Conservation (phyloP, 2,888 invertebrate species). For the Mesochorus sp. region DNA sequence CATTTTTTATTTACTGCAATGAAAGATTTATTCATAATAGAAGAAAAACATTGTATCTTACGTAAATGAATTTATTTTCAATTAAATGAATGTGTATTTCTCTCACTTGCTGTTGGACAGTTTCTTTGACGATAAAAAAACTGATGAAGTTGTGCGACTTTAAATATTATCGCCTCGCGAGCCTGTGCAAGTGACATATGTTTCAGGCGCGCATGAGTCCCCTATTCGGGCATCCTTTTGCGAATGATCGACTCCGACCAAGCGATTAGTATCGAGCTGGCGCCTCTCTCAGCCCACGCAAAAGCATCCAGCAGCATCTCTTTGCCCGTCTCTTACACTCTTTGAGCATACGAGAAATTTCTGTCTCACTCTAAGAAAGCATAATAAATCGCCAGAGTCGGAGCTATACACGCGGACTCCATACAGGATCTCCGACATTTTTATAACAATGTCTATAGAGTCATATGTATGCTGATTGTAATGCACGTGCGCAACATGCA, state of each 20-base stretch:
- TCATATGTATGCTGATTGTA: conserved; percentile 42
- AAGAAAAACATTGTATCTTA: neutral
- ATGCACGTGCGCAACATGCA: conserved; percentile 5
- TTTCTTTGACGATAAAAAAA: neutral
- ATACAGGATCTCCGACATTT: conserved; percentile 23
- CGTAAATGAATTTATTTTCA: neutral
- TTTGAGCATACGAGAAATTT: neutral
- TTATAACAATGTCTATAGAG: conserved; percentile 36
- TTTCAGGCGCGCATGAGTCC: conserved; percentile 23
- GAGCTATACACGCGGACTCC: conserved; percentile 28
- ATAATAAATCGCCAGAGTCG: conserved; percentile 51
- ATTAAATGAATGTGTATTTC: neutral
- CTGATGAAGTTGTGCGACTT: conserved; percentile 14
- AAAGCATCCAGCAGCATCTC: conserved; percentile 25
- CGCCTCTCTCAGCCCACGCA: conserved; percentile 63
- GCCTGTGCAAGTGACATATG: neutral
- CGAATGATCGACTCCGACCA: conserved; percentile 55
- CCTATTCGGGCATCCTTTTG: conserved; percentile 12
- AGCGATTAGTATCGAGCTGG: conserved; percentile 62
- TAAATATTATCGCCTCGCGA: neutral
- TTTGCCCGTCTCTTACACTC: conserved; percentile 12
- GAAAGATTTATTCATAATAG: no score
- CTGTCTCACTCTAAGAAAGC: conserved; percentile 1
- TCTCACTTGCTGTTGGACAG: neutral
- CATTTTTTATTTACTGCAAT: neutral